A percentile compares a stretch with the other conserved stretches of the same genome.
Conservation (phyloP, 2,888 invertebrate genomes). For the Trachelus tabidus region DNA sequence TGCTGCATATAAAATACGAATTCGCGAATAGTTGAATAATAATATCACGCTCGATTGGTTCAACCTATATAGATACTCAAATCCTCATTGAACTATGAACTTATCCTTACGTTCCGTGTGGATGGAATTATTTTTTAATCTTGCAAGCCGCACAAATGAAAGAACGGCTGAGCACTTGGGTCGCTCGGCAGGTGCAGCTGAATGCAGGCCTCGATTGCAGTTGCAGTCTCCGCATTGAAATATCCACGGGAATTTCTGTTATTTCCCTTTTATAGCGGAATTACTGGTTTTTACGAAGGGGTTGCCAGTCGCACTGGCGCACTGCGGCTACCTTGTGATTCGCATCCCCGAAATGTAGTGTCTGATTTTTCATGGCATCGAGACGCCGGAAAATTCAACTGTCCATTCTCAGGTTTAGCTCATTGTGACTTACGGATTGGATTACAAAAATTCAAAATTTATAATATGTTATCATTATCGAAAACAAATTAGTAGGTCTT, state of each 20-base stretch:
- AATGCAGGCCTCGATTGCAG: not conserved
- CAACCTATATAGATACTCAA: not conserved
- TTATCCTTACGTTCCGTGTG: not conserved
- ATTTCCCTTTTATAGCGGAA: not conserved
- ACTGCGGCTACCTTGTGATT: not conserved
- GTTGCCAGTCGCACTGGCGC: not conserved
- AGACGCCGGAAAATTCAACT: not conserved
- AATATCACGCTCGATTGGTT: not conserved
- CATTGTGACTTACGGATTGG: not conserved
- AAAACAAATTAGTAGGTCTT: not conserved
- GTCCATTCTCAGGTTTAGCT: not conserved
- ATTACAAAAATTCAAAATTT: not conserved
- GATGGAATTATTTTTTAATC: not conserved
- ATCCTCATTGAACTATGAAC: not conserved
- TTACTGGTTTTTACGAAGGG: not conserved
- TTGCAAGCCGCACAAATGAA: not conserved
- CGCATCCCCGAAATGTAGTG: not conserved
- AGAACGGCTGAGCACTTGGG: not conserved
- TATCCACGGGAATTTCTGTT: not conserved
- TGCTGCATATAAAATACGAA: not conserved
- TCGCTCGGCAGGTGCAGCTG: not conserved
- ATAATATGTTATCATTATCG: not conserved
- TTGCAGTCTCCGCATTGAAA: not conserved
- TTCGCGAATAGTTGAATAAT: not conserved
- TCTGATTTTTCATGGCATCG: not conserved